Base-by-base conservation (phyloP, 2,888 invertebrate species). In the Incurvaria masculella region DNA sequence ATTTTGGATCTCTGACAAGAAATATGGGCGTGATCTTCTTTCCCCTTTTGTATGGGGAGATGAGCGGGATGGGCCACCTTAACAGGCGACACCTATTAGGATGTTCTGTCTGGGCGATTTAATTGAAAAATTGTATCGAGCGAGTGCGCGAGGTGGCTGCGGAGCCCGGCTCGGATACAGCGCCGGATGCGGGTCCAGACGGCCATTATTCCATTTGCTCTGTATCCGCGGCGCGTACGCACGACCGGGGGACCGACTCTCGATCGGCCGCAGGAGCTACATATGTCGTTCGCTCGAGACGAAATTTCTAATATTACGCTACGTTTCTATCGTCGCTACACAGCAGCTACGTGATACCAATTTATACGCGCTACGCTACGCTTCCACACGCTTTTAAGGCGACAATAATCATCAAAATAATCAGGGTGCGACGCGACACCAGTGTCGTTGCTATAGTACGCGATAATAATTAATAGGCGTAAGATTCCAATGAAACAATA, bases 91-190 rank as follows among this genome's bases (percentile, higher is more conserved):
- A 76, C 76, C 76, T 75, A 78, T 76, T 78, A 76, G 71, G 72
- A 73, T 74, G 73, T 72, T 74, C 67, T 72, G 76, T 76, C 76
- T 74, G 74, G 73, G 69, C 67, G 69, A 67, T 74, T 72, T 76
- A 78, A 78, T 78, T 76, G 78, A 76, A 78, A 78, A 78, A 78
- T 78, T 78, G 76, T 78, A 75, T 73, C 70, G 68, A 71, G 70
- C 66, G 69, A 71, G 69, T 63, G 72, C 72, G 74, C 70, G 71
- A 75, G 74, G 72, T 66, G 75, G 70, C 73, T 73, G 6, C 33
- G 33, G 33, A 14, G 11, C 33, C 14, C 11, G 3, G 33, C 33
- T 33, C 73, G 72, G 72, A 63, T 69, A 65, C 64, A 66, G 71
- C 69, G 72, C 68, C 76, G 78, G 78, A 78, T 76, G 78, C 78